These are phyloP conservation scores for Drosophila acutilabella DNA, from an alignment of 2,888 invertebrate genomes.

Conservation along the genomic window DNA sequence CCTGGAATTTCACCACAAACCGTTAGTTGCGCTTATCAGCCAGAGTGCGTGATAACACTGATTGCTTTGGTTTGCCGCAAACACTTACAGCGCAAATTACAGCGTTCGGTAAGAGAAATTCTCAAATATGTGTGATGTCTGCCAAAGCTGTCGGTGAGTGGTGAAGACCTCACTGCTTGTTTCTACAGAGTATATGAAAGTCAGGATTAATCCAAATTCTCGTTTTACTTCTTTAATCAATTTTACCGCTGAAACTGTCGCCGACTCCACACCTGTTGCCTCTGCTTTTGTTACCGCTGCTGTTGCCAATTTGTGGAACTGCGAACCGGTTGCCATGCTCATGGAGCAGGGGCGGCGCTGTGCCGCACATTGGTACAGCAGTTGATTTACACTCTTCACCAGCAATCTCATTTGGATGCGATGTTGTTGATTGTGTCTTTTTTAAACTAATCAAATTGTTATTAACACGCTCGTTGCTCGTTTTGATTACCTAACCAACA, in stretches of 20 bases:
- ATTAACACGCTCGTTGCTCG: slow-evolving; percentile 22
- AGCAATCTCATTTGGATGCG: slow-evolving; percentile 51
- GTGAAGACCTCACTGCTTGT: slow-evolving; percentile 37
- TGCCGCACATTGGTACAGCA: slow-evolving; percentile 41
- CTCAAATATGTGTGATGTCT: slow-evolving; percentile 96
- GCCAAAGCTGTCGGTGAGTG: slow-evolving; percentile 93
- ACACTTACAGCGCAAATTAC: slow-evolving; percentile 97
- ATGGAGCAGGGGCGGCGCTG: slow-evolving; percentile 19
- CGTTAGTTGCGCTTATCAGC: slow-evolving; percentile 19
- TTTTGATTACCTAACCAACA: slow-evolving; percentile 54
- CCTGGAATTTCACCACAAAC: slow-evolving; percentile 86
- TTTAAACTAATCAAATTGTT: slow-evolving; percentile 17
- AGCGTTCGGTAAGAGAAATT: slow-evolving; percentile 97
- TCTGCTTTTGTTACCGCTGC: slow-evolving; percentile 29
- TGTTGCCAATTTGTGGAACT: slow-evolving; percentile 56
- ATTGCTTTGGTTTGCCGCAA: background rate
- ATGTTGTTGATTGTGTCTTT: slow-evolving; percentile 32
- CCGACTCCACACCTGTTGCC: slow-evolving; percentile 43
- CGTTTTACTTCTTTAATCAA: background rate
- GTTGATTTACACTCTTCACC: slow-evolving; percentile 49
- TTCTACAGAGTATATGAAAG: slow-evolving; percentile 3
- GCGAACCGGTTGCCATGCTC: slow-evolving; percentile 68
- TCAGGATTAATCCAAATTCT: slow-evolving; percentile 7
- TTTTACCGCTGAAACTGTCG: slow-evolving; percentile 41
- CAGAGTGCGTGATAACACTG: slow-evolving; percentile 19